Base-by-base conservation (phyloP, 2,113 vertebrate genomes). In the Vulpes vulpes region DNA sequence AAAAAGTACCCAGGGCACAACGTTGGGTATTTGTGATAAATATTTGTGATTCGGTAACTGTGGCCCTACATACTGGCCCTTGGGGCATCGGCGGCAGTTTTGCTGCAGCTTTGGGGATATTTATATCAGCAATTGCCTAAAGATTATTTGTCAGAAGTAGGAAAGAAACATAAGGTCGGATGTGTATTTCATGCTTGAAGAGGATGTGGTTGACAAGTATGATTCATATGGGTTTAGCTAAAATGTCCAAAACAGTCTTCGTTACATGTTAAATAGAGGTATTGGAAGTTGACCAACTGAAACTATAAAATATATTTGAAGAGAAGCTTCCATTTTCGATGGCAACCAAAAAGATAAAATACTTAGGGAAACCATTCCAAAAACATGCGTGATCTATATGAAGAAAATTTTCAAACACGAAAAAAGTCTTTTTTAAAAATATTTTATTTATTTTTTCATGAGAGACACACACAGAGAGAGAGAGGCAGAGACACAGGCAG, bases 171-270 rank as follows among this genome's bases (percentile, higher is more conserved):
- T 22, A 89, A 86, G 73, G n/a, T 43, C 49, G 3, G 35, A 23
- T 69, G 51, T 87, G 22, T 57, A 59, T 62, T 91, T 95, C 83
- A 64, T n/a, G 4, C 86, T 86, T 59, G 38, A 90, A 95, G 88
- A 97, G 97, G 88, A 95, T 97, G 92, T 96, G 92, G 73, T 92
- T 96, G 94, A 79, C 71, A 89, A 91, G 89, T 19, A 89, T 95
- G 96, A 97, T 92, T 96, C 94, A 96, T 67, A 25, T 38, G 94
- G 84, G 81, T 69, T 95, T 83, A 79, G 90, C 79, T 71, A 92
- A 79, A 95, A 92, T 67, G 83, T 95, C 86, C 35, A 79, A 86
- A 86, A 83, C 83, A 82, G n/a, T 86, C 69, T 89, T 62, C 2
- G 0, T 87, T 62, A 65, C 43, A 20, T 86, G 79, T 14, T 65